phyloP scores from a whole-genome alignment of 2,797 vertebrate genomes.

The Danio choprae region DNA sequence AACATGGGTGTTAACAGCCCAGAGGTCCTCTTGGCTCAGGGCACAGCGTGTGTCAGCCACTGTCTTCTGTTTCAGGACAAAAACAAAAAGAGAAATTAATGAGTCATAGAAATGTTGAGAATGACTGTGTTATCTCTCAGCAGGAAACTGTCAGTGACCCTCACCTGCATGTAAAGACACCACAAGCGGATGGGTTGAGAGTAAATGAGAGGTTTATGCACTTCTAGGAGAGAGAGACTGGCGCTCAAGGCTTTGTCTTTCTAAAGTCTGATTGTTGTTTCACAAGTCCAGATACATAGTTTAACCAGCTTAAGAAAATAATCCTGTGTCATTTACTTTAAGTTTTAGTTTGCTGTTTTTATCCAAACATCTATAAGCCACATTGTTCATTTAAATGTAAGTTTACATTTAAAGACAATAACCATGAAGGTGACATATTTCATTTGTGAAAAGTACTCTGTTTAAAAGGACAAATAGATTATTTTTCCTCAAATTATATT shows the following conservation, averaged over 20 bases:
- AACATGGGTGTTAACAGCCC: constrained; percentile 73
- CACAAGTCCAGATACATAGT: neutral
- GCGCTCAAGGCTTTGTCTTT: neutral
- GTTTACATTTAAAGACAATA: too few relatives aligned
- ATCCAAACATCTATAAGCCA: too few relatives aligned
- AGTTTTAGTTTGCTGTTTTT: too few relatives aligned
- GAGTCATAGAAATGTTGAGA: constrained; percentile 68
- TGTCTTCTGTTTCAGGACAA: constrained; percentile 64
- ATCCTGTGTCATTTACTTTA: too few relatives aligned
- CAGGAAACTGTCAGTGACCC: constrained; percentile 62
- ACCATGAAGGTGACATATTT: too few relatives aligned
- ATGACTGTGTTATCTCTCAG: constrained; percentile 65
- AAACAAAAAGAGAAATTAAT: constrained; percentile 75
- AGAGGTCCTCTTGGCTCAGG: constrained; percentile 67
- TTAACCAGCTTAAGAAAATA: too few relatives aligned
- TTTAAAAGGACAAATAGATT: too few relatives aligned
- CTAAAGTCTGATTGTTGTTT: neutral
- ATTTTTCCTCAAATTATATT: too few relatives aligned
- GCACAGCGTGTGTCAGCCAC: constrained; percentile 65
- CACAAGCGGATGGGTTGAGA: constrained; percentile 1
- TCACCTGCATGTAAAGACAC: constrained; percentile 69
- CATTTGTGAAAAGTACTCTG: too few relatives aligned
- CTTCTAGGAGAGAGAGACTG: neutral
- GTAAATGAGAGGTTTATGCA: neutral
- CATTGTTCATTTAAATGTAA: too few relatives aligned